Evolutionary conservation across 1,140 invertebrate species (phyloP).

Genomic region (Cardiocondyla obscurior): DNA sequence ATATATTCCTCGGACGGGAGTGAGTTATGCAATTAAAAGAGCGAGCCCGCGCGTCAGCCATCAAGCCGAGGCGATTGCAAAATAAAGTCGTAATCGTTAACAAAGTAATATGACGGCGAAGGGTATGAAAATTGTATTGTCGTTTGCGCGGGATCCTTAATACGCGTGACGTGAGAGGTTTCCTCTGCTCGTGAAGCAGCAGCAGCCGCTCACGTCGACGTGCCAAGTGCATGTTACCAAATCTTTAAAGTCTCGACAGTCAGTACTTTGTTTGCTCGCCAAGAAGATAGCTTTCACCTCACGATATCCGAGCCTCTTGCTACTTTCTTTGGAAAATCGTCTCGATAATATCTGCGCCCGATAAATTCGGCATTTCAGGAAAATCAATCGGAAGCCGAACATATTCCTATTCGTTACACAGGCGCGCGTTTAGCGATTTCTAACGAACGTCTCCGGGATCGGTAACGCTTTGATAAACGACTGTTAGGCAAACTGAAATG

Average conservation of each 20-base stretch:
- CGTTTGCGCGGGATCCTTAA: background rate
- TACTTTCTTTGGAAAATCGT: slow-evolving; percentile 32
- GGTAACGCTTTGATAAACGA: background rate
- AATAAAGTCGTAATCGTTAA: background rate
- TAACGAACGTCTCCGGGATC: background rate
- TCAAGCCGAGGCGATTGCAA: background rate
- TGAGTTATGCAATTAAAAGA: slow-evolving; percentile 9
- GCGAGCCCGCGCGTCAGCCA: no score
- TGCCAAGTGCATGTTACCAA: background rate
- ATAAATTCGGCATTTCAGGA: background rate
- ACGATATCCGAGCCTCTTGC: background rate
- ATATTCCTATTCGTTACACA: background rate
- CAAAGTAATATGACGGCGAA: background rate
- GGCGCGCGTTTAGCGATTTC: no score
- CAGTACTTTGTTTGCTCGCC: background rate
- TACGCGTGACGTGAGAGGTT: background rate
- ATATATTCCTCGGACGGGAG: background rate
- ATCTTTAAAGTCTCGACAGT: slow-evolving; percentile 10
- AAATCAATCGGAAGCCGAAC: no score
- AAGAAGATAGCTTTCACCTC: slow-evolving; percentile 30
- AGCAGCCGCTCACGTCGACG: background rate
- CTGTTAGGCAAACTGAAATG: no score
- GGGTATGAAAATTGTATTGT: background rate
- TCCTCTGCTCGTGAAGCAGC: background rate
- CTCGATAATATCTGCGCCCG: background rate